Evolutionary conservation across 1,140 invertebrate species (phyloP).

Genomic region (Berghia stephanieae): DNA sequence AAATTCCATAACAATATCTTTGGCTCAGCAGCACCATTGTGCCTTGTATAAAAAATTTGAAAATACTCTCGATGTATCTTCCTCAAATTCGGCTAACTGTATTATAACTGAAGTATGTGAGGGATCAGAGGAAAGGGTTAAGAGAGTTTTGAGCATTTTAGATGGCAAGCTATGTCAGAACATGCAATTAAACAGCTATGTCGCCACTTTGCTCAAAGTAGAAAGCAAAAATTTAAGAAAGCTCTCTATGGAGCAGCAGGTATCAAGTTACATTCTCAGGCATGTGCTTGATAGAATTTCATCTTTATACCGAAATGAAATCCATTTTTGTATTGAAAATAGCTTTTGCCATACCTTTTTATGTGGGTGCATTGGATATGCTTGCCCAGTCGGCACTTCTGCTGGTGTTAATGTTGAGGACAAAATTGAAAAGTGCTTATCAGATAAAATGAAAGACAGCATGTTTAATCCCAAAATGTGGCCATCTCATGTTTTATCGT

Average conservation of each 20-base stretch:
- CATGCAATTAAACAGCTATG: slow-evolving; percentile 20
- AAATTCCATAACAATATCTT: slow-evolving; percentile 10
- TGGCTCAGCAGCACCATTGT: slow-evolving; percentile 25
- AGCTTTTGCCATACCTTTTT: slow-evolving; percentile 27
- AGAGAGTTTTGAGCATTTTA: neutral
- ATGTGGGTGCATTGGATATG: slow-evolving; percentile 8
- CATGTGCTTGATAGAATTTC: slow-evolving; percentile 24
- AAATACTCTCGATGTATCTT: neutral
- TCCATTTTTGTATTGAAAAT: slow-evolving; percentile 18
- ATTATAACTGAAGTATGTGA: neutral
- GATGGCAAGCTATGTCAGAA: slow-evolving; percentile 3
- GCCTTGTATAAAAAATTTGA: slow-evolving; percentile 21
- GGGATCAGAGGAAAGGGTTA: neutral
- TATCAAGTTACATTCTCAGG: slow-evolving; percentile 8
- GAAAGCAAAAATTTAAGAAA: slow-evolving; percentile 4
- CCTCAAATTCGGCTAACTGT: neutral
- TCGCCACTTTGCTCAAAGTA: neutral
- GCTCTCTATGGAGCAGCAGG: neutral
- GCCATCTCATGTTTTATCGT: slow-evolving; percentile 25
- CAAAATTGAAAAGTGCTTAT: slow-evolving; percentile 29
- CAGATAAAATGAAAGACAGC: slow-evolving; percentile 30
- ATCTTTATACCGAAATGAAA: slow-evolving; percentile 20
- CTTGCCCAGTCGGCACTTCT: neutral
- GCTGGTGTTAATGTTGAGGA: neutral
- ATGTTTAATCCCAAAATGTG: slow-evolving; percentile 24